Base-by-base conservation (phyloP, 2,797 vertebrate genomes). In the Eulemur mongoz region DNA sequence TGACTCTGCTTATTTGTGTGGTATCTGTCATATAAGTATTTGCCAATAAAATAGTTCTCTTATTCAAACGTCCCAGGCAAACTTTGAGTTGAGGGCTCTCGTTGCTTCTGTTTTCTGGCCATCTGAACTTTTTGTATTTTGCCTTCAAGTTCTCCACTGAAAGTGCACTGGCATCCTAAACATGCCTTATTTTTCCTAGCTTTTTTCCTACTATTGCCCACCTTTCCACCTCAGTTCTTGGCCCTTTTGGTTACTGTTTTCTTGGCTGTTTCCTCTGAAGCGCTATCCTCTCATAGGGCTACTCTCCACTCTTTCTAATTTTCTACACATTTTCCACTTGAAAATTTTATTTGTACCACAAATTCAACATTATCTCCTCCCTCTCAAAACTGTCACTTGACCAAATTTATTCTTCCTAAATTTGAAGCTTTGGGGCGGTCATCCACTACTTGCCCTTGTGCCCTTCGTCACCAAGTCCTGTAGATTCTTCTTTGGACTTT, bases 31-130 rank as follows among this genome's bases (percentile, higher is more conserved):
- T 45, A 38, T 38, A 82, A 79, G 54, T 54, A 52, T 32, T 61
- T 70, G 32, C 23, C 45, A 45, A 7, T 89, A 38, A 40, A 73
- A 45, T 63, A 18, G 30, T 73, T 84, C 40, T 96, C 43, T 76
- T 76, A 22, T 70, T 45, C 48, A 54, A 4, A 82, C 23, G 50
- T 85, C 61, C 93, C 32, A 23, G 57, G 54, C 3, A 20, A 30
- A 40, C 45, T 72, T 70, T 45, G 12, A 93, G 27, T 52, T 5
- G 18, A 76, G 4, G 13, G 20, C 38, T 87, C 17, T 72, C 32
- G 7, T 18, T 65, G 65, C n/a, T 75, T 85, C 22, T 32, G 18
- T 67, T 57, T 82, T 78, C 35, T 92, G 61, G 4, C 20, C 20
- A 25, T 11, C 3, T 32, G n/a, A 59, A 15, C n/a, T 35, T 7